A percentile compares a stretch with the other conserved stretches of the same genome.
Evolutionary conservation across 1,140 invertebrate species (phyloP).

Genomic region (Hirudo medicinalis): DNA sequence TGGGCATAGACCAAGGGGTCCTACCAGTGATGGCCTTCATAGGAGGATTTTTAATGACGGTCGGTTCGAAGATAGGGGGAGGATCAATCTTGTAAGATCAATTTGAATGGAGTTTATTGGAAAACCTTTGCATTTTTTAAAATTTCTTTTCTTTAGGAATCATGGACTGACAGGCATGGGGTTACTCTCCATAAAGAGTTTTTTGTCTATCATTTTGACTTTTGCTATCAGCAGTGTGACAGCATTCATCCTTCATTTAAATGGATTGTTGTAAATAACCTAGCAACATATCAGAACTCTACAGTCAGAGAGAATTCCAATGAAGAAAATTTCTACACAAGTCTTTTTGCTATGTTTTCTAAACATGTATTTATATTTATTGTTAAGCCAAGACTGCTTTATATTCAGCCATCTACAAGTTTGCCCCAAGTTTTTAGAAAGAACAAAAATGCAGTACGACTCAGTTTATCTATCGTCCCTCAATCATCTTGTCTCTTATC

Average conservation of each 20-base stretch:
- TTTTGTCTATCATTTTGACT: slow-evolving; percentile 22
- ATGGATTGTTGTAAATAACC: background rate
- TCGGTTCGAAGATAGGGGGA: slow-evolving; percentile 18
- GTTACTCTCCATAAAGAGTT: slow-evolving; percentile 25
- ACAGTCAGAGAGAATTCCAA: too few species aligned
- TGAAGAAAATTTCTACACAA: too few species aligned
- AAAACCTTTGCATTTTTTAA: background rate
- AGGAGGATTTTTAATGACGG: slow-evolving; percentile 15
- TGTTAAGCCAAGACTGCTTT: too few species aligned
- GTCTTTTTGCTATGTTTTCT: too few species aligned
- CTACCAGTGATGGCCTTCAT: slow-evolving; percentile 2
- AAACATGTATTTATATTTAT: too few species aligned
- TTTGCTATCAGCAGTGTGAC: slow-evolving; percentile 25
- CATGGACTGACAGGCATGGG: slow-evolving; percentile 29
- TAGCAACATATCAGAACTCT: background rate
- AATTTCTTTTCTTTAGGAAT: slow-evolving; percentile 23
- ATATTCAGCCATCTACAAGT: too few species aligned
- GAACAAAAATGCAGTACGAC: background rate
- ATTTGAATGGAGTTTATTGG: background rate
- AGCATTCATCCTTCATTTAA: slow-evolving; percentile 11
- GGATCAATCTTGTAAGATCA: slow-evolving; percentile 19
- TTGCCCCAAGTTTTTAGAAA: background rate
- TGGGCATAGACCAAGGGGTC: slow-evolving; percentile 14
- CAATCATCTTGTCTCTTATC: slow-evolving; percentile 74
- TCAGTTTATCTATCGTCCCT: slow-evolving; percentile 61